Percentiles rank a stretch among this genome's conserved stretches.
These are phyloP conservation scores for Cantharis nigra DNA, from an alignment of 2,888 invertebrate genomes.

Conservation along the genomic window DNA sequence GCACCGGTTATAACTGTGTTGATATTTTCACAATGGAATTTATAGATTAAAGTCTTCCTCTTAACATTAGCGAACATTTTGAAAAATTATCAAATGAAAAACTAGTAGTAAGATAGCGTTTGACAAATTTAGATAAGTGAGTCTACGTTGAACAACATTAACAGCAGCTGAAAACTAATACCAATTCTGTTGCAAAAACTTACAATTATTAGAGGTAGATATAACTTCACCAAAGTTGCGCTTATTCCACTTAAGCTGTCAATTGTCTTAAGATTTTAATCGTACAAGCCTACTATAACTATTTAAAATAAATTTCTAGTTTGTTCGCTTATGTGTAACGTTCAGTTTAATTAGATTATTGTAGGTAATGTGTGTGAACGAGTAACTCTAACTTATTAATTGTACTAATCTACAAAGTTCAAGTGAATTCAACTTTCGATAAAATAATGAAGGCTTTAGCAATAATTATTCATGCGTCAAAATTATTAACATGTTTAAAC, in stretches of 20 bases:
- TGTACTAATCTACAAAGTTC: neutral
- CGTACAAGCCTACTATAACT: neutral
- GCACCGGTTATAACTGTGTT: too few relatives aligned
- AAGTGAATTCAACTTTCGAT: neutral
- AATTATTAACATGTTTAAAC: too few relatives aligned
- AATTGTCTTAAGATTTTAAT: neutral
- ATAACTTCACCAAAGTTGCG: neutral
- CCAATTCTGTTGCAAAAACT: neutral
- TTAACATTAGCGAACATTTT: too few relatives aligned
- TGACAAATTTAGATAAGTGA: too few relatives aligned
- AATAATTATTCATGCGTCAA: neutral
- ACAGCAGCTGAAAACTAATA: neutral
- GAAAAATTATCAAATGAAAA: neutral
- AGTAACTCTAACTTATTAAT: neutral
- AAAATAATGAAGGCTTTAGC: neutral
- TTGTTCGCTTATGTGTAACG: neutral
- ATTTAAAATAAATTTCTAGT: neutral
- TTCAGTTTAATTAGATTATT: neutral
- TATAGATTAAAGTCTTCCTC: too few relatives aligned
- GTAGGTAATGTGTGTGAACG: neutral
- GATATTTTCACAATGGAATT: too few relatives aligned
- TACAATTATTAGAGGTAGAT: neutral
- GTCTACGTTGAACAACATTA: too few relatives aligned
- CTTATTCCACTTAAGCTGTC: neutral
- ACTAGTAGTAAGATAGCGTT: too few relatives aligned